Conservation (phyloP, 1,140 invertebrate genomes). For the Zaprionus kolodkinae region DNA sequence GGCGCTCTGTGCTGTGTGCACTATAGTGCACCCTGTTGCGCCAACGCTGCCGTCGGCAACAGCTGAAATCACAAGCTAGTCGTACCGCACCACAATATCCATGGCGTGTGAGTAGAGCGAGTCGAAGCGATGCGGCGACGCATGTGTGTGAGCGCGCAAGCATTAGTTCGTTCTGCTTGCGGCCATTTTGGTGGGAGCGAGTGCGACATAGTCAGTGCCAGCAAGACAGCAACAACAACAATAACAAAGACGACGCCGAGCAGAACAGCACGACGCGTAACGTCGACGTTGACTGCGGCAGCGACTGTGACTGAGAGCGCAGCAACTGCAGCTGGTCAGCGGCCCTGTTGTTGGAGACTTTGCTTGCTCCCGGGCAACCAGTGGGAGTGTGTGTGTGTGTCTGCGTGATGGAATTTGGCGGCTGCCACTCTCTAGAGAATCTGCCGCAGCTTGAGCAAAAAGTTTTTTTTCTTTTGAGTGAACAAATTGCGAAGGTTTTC, state of each 20-base stretch:
- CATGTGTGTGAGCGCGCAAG: slow-evolving; percentile 38
- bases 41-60: slow-evolving; percentile 32
- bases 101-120: slow-evolving; percentile 17
- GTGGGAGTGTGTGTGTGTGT: slow-evolving; percentile 14
- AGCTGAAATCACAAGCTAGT: slow-evolving; percentile 33
- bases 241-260: neutral
- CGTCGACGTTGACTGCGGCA: slow-evolving; percentile 15
- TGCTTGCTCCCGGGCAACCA: slow-evolving; percentile 30
- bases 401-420: slow-evolving; percentile 64
- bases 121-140: neutral
- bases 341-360: slow-evolving; percentile 66
- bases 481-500: slow-evolving; percentile 14
- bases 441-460: slow-evolving; percentile 37
- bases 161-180: slow-evolving; percentile 29
- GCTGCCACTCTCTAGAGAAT: slow-evolving; percentile 50
- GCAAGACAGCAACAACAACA: neutral
- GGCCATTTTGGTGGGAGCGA: slow-evolving; percentile 79
- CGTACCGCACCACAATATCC: slow-evolving; percentile 39
- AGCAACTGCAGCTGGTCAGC: slow-evolving; percentile 60
- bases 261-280: slow-evolving; percentile 1
- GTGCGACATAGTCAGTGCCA: slow-evolving; percentile 44
- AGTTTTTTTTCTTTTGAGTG: slow-evolving; percentile 46
- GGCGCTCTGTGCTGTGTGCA: slow-evolving; percentile 16
- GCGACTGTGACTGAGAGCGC: slow-evolving; percentile 19
- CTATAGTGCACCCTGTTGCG: slow-evolving; percentile 76